Conservation (phyloP, 2,113 vertebrate genomes). For the Cinclus cinclus region DNA sequence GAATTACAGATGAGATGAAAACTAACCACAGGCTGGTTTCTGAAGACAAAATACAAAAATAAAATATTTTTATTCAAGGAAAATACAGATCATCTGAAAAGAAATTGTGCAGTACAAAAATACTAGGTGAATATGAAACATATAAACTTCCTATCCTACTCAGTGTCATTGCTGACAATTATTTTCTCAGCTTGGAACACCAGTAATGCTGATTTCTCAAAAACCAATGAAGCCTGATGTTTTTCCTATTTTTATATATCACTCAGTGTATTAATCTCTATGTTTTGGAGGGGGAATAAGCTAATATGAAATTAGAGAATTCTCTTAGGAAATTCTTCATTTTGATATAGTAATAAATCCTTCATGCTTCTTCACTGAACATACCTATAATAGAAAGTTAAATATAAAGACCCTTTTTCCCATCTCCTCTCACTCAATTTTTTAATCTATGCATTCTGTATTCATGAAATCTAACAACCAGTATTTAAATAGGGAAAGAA, state of each 20-base stretch:
- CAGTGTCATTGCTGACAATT: not conserved
- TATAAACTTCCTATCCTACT: not conserved
- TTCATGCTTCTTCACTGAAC: not conserved
- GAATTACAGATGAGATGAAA: constrained; percentile 32
- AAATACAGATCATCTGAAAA: not conserved
- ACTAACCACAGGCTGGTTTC: not conserved
- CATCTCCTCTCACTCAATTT: not conserved
- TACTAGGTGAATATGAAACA: not conserved
- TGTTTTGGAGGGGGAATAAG: not conserved
- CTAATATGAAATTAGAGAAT: constrained; percentile 23
- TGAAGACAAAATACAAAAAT: not conserved
- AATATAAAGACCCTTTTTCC: not conserved
- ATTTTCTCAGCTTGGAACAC: constrained; percentile 3
- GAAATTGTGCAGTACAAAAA: not conserved
- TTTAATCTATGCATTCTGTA: not conserved
- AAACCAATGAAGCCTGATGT: not conserved
- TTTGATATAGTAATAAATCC: not conserved
- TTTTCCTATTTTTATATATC: constrained; percentile 1
- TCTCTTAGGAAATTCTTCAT: constrained; percentile 2
- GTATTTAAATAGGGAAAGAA: not conserved
- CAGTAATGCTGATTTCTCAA: not conserved
- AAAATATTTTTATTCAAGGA: not conserved
- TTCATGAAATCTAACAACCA: not conserved
- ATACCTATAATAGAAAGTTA: not conserved
- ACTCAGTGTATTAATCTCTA: not conserved